Evolutionary conservation across 1,140 invertebrate species (phyloP), one percentile per base, ranked within the genome.

Genomic region (Ips typographus): DNA sequence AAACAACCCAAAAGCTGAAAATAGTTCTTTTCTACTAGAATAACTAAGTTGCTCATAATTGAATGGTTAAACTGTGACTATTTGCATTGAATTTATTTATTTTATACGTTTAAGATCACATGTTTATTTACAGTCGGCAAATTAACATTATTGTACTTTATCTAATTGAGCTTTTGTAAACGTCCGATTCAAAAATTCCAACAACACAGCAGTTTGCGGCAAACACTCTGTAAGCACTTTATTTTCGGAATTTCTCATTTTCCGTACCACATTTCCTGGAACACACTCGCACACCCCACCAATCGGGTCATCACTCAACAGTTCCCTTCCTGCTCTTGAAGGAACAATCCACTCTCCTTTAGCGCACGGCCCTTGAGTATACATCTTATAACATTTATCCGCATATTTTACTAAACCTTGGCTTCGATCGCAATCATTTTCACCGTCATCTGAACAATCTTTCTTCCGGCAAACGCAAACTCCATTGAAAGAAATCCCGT

Each of bases 401-500:
- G 86, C 84, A 57, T 87, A 84, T 7, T 84, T 79, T 0, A 88
- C 86, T 77, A 87, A 83, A 0, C 89, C 88, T 2, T 85, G 83
- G 2, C 82, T 83, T 1, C 83, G 80, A 3, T 85, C 84, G 71
- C 89, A 90, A 5, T 81, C 75, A 78, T 78, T 82, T 39, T 60
- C 77, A 71, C 8, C 71, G 68, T 36, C 65, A 53, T 47, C 62
- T 73, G 41, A 75, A 61, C 75, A 79, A 53, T 75, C 70, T 38
- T 75, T 72, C 68, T 80, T 82, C 40, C 78, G 85, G 73, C 91
- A 93, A 2, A 87, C 89, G 71, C 92, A 94, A 2, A 91, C 84
- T 0, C 91, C 91, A 64, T 91, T 90, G 75, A 92, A 92, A n/a
- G 90, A 90, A 36, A 93, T 84, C 0, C 91, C 91, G 72, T 93